phyloP scores from a whole-genome alignment of 2,888 invertebrate species.

The Nephrotoma guestfalica region DNA sequence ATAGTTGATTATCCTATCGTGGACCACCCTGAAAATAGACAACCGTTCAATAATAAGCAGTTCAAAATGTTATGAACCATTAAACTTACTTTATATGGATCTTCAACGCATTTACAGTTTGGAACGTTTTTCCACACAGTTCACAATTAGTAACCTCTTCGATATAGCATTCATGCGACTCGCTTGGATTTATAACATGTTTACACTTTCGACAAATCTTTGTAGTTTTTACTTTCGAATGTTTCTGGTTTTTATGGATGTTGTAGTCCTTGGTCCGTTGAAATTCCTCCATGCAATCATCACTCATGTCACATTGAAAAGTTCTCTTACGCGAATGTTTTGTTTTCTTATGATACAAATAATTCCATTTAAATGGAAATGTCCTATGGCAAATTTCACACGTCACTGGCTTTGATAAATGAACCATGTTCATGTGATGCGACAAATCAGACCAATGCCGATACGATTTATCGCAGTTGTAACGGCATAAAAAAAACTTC shows the following conservation, averaged over 20 bases:
- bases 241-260: neutral
- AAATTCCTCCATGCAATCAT: neutral
- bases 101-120: neutral
- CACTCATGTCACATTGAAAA: neutral
- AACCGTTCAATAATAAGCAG: neutral
- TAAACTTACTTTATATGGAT: neutral
- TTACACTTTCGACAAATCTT: neutral
- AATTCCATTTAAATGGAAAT: neutral
- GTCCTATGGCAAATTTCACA: neutral
- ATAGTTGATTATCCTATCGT: neutral
- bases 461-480: neutral
- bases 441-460: neutral
- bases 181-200: neutral
- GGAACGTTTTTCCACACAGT: neutral
- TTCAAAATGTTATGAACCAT: neutral
- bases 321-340: neutral
- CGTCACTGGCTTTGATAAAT: neutral
- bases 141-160: neutral
- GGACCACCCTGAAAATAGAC: neutral
- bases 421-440: neutral
- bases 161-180: neutral
- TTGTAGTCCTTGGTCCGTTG: neutral
- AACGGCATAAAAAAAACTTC: neutral
- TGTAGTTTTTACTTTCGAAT: neutral
- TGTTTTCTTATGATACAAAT: neutral